A percentile compares a stretch with the other conserved stretches of the same genome.
Evolutionary conservation across 92 coral and sea anemone species (phyloP).

Genomic region (Palythoa grandiflora): DNA sequence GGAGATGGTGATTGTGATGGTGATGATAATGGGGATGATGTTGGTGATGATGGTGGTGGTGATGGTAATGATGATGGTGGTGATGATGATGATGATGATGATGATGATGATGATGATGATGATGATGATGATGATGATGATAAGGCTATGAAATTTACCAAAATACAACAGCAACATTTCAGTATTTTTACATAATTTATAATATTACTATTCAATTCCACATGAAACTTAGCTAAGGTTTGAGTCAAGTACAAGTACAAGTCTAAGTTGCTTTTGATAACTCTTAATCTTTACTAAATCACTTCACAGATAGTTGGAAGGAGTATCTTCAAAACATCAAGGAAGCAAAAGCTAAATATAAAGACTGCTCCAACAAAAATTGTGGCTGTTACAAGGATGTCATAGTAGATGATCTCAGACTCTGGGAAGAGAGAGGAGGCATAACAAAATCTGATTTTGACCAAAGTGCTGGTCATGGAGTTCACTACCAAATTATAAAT

Average conservation of each 20-base stretch:
- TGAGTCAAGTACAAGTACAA: not conserved
- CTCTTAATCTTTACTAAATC: not conserved
- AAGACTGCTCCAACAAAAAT: slow-evolving; percentile 88
- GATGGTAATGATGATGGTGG: not conserved
- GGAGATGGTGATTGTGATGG: too few relatives aligned
- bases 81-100: not conserved
- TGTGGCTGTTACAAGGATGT: slow-evolving; percentile 97
- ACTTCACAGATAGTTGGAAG: slow-evolving; percentile 85
- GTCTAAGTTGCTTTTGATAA: not conserved
- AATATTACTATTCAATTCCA: too few relatives aligned
- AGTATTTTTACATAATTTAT: too few relatives aligned
- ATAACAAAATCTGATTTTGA: slow-evolving; percentile 82
- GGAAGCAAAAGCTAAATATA: slow-evolving; percentile 67
- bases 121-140: not conserved
- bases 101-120: not conserved
- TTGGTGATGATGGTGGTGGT: not conserved
- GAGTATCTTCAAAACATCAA: slow-evolving; percentile 78
- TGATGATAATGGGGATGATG: too few relatives aligned
- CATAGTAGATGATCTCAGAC: slow-evolving; percentile 75
- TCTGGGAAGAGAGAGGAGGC: slow-evolving; percentile 93
- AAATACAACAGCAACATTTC: too few relatives aligned
- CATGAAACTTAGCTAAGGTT: too few relatives aligned
- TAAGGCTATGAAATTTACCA: too few relatives aligned
- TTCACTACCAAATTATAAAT: slow-evolving; percentile 94
- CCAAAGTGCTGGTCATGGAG: slow-evolving; percentile 73